Conservation (phyloP, 2,113 vertebrate genomes). For the Psilopsiagon aymara region DNA sequence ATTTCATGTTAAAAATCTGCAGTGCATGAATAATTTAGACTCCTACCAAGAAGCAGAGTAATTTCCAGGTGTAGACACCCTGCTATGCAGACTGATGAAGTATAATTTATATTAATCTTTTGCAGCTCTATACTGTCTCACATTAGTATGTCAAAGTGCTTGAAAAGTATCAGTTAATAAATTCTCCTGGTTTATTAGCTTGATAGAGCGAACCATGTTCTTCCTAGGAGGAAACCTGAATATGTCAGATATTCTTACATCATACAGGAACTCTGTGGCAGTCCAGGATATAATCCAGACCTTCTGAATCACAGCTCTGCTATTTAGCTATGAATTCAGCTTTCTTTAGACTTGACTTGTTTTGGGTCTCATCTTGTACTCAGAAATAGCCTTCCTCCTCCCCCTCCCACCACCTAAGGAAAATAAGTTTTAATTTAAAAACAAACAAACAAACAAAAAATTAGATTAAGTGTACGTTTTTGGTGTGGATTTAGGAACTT, state of each 20-base stretch:
- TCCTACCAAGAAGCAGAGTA: neutral
- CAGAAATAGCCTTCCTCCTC: neutral
- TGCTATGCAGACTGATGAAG: neutral
- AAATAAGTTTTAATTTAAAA: neutral
- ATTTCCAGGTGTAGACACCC: neutral
- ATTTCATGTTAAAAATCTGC: neutral
- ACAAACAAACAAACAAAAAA: neutral
- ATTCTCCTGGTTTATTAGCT: neutral
- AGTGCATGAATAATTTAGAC: neutral
- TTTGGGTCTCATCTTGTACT: neutral
- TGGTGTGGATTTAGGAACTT: neutral
- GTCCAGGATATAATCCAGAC: neutral
- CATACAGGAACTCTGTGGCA: neutral
- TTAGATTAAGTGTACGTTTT: neutral
- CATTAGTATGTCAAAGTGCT: neutral
- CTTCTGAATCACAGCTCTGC: neutral
- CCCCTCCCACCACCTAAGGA: accelerated
- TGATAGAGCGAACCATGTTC: neutral
- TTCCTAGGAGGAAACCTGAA: neutral
- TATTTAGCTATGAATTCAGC: neutral
- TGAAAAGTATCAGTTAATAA: neutral
- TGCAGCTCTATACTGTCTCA: neutral
- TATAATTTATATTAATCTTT: neutral
- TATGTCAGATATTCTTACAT: neutral
- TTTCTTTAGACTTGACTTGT: neutral